Evolutionary conservation across 2,888 invertebrate species (phyloP), one percentile per base, ranked within the genome.

Genomic region (Hydroisotoma schaefferi): DNA sequence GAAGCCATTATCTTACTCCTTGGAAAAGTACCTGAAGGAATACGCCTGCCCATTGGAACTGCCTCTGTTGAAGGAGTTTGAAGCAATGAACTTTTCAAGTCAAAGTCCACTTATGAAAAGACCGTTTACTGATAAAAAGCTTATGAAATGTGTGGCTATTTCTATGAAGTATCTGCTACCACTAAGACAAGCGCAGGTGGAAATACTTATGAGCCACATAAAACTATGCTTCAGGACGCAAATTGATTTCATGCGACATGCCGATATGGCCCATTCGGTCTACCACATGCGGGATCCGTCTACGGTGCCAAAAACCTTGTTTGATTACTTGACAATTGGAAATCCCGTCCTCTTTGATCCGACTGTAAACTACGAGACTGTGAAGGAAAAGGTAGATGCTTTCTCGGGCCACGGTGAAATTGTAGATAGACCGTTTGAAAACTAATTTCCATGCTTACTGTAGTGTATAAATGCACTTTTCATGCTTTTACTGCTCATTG

Each of bases 191-290:
- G 3, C 22, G 4, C 46, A 46, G 15, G 15, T 23, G 8, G 20
- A 46, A 6, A 22, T 46, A 4, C 5, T 46, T 12, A 46, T 25
- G 46, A 15, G 10, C 6, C 46, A 22, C 8, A 15, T 23, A 5
- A 22, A 23, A 15, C 22, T 23, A 25, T 10, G 22, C 23, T 22
- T 25, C 25, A 22, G 25, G 23, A 12, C 12, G 12, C 46, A 46
- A 23, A 23, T 46, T 12, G 25, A 46, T 5, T 46, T 46, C 10
- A 46, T 46, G 46, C 4, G 10, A 15, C 3, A 20, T 18, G 46
- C 23, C 5, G 20, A 40, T 40, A 40, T 40, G 40, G 40, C 40
- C n/a, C n/a, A 40, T 40, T n/a, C n/a, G n/a, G n/a, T n/a, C n/a
- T n/a, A n/a, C n/a, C n/a, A n/a, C n/a, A n/a, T n/a, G n/a, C n/a